A percentile compares a stretch with the other conserved stretches of the same genome.
These are phyloP conservation scores for Ochropacha duplaris DNA, from an alignment of 2,888 invertebrate species.

Conservation along the genomic window DNA sequence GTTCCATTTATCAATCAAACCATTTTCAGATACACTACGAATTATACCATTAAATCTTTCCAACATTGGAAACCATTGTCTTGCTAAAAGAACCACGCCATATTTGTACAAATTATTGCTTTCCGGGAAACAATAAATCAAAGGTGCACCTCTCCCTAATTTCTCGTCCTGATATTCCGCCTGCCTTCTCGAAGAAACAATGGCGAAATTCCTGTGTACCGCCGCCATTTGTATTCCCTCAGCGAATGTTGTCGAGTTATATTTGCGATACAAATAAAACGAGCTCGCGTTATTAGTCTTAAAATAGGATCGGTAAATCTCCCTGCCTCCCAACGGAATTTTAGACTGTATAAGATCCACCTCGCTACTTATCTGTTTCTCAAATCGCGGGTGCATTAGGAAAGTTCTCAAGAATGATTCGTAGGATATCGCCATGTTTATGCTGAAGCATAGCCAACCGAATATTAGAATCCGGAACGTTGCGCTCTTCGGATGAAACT, in stretches of 20 bases:
- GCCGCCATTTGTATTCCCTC: conserved; percentile 69
- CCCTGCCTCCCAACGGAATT: conserved; percentile 73
- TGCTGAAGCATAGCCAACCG: conserved; percentile 74
- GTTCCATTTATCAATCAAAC: conserved; percentile 77
- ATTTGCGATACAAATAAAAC: conserved; percentile 77
- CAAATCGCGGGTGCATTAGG: conserved; percentile 78
- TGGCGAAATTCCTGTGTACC: conserved; percentile 67
- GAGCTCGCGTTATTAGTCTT: conserved; percentile 73
- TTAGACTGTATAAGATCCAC: conserved; percentile 69
- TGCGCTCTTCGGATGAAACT: conserved; percentile 63
- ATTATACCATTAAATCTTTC: conserved; percentile 72
- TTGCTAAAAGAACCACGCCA: conserved; percentile 70
- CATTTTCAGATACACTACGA: conserved; percentile 74
- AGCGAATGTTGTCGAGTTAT: conserved; percentile 66
- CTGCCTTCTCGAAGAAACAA: conserved; percentile 72
- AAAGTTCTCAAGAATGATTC: conserved; percentile 78
- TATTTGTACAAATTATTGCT: conserved; percentile 76
- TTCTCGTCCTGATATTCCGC: conserved; percentile 73
- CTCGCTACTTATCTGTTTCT: conserved; percentile 76
- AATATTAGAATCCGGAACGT: conserved; percentile 73
- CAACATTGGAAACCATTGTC: conserved; percentile 76
- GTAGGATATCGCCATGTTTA: conserved; percentile 78
- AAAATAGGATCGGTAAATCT: conserved; percentile 78
- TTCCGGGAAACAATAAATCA: conserved; percentile 75
- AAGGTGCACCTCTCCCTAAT: conserved; percentile 66